phyloP scores from a whole-genome alignment of 2,797 vertebrate genomes.

The Trachurus trachurus region DNA sequence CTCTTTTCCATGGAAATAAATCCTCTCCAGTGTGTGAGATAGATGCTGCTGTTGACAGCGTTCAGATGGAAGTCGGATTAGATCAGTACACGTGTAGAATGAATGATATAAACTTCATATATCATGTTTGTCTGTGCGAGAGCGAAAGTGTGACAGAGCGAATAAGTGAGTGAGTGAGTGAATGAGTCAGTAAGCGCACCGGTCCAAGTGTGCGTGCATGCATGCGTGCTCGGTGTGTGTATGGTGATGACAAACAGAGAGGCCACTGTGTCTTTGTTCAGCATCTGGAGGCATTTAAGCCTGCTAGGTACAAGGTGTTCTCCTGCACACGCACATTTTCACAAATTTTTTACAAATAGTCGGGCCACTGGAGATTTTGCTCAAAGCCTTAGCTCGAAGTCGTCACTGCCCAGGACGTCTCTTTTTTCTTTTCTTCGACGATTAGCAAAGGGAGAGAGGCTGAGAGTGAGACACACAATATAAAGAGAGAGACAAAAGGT shows the following conservation, averaged over 20 bases:
- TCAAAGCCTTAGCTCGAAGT: conserved; percentile 5
- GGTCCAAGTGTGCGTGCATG: conserved; percentile 1
- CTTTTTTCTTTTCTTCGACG: not conserved
- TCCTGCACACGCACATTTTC: conserved; percentile 34
- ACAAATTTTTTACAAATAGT: conserved; percentile 26
- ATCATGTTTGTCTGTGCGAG: conserved; percentile 3
- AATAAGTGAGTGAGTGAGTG: conserved; percentile 1
- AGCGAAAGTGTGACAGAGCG: not conserved
- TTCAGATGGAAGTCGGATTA: conserved; percentile 12
- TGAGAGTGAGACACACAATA: not conserved
- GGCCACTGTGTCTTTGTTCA: conserved; percentile 59
- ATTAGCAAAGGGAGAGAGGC: not conserved
- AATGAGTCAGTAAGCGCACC: conserved; percentile 9
- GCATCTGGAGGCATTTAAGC: conserved; percentile 67
- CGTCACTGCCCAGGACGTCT: not conserved
- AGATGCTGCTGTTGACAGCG: conserved; percentile 33
- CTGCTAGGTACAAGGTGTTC: conserved; percentile 46
- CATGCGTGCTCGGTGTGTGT: not conserved
- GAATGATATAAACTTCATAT: conserved; percentile 31
- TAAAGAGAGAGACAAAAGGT: not conserved
- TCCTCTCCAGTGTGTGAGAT: conserved; percentile 18
- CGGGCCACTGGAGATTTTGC: not conserved
- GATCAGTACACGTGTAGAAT: conserved; percentile 34
- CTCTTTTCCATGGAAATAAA: conserved; percentile 12
- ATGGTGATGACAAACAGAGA: conserved; percentile 55